These are phyloP conservation scores for Drosophila ananassae DNA, from an alignment of 1,140 invertebrate species.

Conservation along the genomic window DNA sequence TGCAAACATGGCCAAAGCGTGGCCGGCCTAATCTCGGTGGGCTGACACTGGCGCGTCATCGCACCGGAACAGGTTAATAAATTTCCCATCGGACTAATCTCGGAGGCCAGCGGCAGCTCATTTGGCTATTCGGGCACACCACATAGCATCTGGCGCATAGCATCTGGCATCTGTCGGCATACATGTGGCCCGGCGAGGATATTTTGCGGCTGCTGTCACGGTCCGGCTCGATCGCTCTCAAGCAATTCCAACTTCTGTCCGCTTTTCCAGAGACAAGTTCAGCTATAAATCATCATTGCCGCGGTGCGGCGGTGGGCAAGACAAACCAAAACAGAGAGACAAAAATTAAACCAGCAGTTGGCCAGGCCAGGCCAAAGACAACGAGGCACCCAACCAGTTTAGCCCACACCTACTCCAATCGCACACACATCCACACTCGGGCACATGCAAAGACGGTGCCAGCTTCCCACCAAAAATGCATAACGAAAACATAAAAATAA, in stretches of 20 bases:
- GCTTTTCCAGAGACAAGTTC: conserved; percentile 73
- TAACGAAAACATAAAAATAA: conserved; percentile 56
- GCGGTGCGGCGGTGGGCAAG: conserved; percentile 36
- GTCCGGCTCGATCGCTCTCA: conserved; percentile 45
- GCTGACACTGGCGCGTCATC: conserved; percentile 47
- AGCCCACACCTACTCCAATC: conserved; percentile 72
- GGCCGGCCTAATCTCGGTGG: conserved; percentile 56
- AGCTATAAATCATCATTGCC: conserved; percentile 73
- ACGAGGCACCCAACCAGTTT: conserved; percentile 68
- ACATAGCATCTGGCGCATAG: conserved; percentile 35
- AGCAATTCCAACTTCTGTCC: conserved; percentile 57
- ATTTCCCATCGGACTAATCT: conserved; percentile 69
- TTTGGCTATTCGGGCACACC: conserved; percentile 31
- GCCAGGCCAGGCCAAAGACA: conserved; percentile 28
- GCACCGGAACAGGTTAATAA: conserved; percentile 80
- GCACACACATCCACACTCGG: conserved; percentile 12
- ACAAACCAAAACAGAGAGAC: conserved; percentile 44
- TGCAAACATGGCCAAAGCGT: conserved; percentile 44
- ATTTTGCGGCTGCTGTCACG: conserved; percentile 2
- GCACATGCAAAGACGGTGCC: conserved; percentile 15
- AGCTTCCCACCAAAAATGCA: conserved; percentile 75
- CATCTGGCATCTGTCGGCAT: conserved; percentile 3
- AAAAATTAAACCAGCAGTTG: conserved; percentile 47
- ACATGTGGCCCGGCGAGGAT: conserved; percentile 16
- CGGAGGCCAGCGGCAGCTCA: conserved; percentile 33